Evolutionary conservation across 2,888 invertebrate species (phyloP), one percentile per base, ranked within the genome.

Genomic region (Pyrrhia umbra): DNA sequence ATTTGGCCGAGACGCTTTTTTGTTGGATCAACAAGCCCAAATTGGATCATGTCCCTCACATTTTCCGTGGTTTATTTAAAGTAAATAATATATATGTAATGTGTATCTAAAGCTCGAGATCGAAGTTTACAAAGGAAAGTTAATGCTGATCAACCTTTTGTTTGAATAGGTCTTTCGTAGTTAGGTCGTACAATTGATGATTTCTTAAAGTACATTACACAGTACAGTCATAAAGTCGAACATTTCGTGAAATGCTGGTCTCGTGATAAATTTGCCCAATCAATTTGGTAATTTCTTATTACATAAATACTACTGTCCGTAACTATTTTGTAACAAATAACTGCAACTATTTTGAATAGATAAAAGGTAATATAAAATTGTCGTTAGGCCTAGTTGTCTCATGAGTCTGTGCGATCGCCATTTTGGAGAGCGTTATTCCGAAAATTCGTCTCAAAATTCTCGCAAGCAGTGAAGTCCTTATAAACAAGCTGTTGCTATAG

Each of bases 11-110:
- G 74, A 77, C 72, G 62, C 64, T 72, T 84, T 87, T 82, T 82
- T 79, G 63, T 81, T 51, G 58, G 55, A 63, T 75, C 68, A 78
- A 81, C 75, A 70, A 75, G 68, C 73, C 80, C 78, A 85, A 87
- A 88, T 88, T 86, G 79, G 85, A 88, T 86, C 78, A 77, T 79
- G 82, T 81, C 77, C 69, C 80, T 83, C 9, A 39, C 80, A 78
- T 68, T 83, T n/a, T 47, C 39, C 43, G 55, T 56, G 30, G 39
- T 61, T 56, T 66, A 52, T 42, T 34, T 57, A 59, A 62, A 52
- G 59, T 59, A 43, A 68, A 59, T n/a, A n/a, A n/a, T n/a, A n/a
- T n/a, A n/a, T 15, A 27, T 42, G 13, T 49, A 37, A 61, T 37
- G 20, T 69, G 27, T 59, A 51, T 65, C 30, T 39, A 27, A 58